Evolutionary conservation across 2,113 vertebrate species (phyloP).

Genomic region (Microtus montanus): DNA sequence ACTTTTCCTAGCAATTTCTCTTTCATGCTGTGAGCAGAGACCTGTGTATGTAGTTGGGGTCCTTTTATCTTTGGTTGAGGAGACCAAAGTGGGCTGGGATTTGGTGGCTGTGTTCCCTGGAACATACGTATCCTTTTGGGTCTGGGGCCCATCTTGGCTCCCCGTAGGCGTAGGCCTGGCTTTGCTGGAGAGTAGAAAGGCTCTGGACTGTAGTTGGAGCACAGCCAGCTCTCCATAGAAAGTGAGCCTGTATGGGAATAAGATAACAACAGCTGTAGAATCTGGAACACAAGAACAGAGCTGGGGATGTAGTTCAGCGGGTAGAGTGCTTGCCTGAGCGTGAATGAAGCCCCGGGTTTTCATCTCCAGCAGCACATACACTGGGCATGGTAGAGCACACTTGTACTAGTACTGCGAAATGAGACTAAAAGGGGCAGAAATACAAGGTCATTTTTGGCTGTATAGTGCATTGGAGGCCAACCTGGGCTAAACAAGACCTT

Average conservation of each 20-base stretch:
- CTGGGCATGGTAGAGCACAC: neutral
- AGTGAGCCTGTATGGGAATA: slow-evolving; percentile 44
- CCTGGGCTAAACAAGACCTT: neutral
- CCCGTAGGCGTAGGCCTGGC: neutral
- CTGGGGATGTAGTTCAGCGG: neutral
- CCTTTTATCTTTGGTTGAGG: neutral
- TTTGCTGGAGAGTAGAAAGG: neutral
- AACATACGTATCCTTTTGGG: slow-evolving; percentile 30
- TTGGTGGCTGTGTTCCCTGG: neutral
- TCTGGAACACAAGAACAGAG: neutral
- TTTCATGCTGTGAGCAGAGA: neutral
- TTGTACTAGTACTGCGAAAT: neutral
- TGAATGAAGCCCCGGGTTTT: neutral
- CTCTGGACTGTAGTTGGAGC: neutral
- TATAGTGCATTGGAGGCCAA: neutral
- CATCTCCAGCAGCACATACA: neutral
- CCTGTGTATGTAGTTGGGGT: neutral
- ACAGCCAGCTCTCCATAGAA: slow-evolving; percentile 33
- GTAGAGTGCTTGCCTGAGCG: neutral
- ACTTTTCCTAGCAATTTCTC: neutral
- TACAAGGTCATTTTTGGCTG: neutral
- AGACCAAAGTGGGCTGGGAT: neutral
- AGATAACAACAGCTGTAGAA: slow-evolving; percentile 43
- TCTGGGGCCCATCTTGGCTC: neutral
- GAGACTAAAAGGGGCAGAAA: neutral